A percentile compares a stretch with the other conserved stretches of the same genome.
These are phyloP conservation scores for Hypolimnas misippus DNA, from an alignment of 2,888 invertebrate genomes.

Conservation along the genomic window DNA sequence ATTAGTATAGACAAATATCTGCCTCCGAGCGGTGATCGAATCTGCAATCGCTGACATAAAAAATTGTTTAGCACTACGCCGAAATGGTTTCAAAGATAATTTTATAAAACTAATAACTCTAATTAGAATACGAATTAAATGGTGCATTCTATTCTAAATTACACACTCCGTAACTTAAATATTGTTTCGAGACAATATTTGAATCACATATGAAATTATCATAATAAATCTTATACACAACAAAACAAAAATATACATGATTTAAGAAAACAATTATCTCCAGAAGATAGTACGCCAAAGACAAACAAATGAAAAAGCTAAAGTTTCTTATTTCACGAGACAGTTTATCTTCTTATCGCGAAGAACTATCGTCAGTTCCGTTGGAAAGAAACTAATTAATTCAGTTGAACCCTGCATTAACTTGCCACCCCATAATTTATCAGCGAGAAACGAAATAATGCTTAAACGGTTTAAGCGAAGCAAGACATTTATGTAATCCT, in stretches of 20 bases:
- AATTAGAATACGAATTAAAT: too few species aligned
- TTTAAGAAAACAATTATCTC: neutral
- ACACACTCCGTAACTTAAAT: too few species aligned
- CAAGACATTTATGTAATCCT: constrained; percentile 46
- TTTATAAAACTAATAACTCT: too few species aligned
- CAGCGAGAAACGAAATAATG: constrained; percentile 45
- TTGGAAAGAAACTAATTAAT: constrained; percentile 48
- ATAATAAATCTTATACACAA: too few species aligned
- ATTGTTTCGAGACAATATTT: too few species aligned
- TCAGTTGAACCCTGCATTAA: constrained; percentile 44
- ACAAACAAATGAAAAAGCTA: neutral
- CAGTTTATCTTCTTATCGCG: constrained; percentile 20
- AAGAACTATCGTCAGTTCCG: constrained; percentile 40
- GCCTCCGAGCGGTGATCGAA: too few species aligned
- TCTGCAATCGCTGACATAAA: too few species aligned
- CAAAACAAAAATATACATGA: neutral
- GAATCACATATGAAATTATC: too few species aligned
- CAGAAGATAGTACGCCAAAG: neutral
- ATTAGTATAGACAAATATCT: too few species aligned
- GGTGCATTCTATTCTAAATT: too few species aligned
- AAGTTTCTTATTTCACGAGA: constrained; percentile 23
- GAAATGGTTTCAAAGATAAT: too few species aligned
- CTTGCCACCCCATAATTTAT: constrained; percentile 46
- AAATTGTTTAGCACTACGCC: too few species aligned
- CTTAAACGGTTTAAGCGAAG: constrained; percentile 44